A percentile compares a stretch with the other conserved stretches of the same genome.
Conservation (phyloP, 2,797 vertebrate genomes). For the Megalops cyprinoides region DNA sequence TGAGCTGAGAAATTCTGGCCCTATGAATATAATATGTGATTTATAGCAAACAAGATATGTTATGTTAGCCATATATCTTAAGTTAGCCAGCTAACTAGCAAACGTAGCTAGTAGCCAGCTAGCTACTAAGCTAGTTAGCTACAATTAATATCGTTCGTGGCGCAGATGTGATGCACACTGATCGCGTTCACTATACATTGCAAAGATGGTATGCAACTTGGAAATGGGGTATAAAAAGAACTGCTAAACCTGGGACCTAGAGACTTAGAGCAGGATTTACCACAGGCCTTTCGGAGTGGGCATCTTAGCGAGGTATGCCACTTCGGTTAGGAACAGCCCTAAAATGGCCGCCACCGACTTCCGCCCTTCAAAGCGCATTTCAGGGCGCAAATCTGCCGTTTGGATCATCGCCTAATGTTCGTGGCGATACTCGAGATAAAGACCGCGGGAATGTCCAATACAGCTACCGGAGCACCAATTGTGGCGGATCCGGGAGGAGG, state of each 20-base stretch:
- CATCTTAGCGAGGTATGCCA: conserved; percentile 61
- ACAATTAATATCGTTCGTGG: neutral
- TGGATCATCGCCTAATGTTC: neutral
- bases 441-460: neutral
- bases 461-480: conserved; percentile 31
- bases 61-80: too few relatives aligned
- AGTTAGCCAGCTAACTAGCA: too few relatives aligned
- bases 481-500: neutral
- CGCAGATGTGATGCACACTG: neutral
- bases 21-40: too few relatives aligned
- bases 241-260: neutral
- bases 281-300: conserved; percentile 42
- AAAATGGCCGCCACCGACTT: conserved; percentile 83
- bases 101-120: too few relatives aligned
- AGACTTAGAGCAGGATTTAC: neutral
- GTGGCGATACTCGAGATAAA: neutral
- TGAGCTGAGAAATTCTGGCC: too few relatives aligned
- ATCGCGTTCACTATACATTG: neutral
- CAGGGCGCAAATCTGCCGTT: neutral
- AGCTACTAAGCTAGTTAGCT: conserved; percentile 17
- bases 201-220: too few relatives aligned
- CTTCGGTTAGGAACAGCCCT: conserved; percentile 68
- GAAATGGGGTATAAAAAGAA: neutral
- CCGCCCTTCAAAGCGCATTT: conserved; percentile 67
- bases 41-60: too few relatives aligned